Percentiles rank a stretch among this genome's conserved stretches.
Conservation (phyloP, 2,113 vertebrate species). For the Sminthopsis crassicaudata region DNA sequence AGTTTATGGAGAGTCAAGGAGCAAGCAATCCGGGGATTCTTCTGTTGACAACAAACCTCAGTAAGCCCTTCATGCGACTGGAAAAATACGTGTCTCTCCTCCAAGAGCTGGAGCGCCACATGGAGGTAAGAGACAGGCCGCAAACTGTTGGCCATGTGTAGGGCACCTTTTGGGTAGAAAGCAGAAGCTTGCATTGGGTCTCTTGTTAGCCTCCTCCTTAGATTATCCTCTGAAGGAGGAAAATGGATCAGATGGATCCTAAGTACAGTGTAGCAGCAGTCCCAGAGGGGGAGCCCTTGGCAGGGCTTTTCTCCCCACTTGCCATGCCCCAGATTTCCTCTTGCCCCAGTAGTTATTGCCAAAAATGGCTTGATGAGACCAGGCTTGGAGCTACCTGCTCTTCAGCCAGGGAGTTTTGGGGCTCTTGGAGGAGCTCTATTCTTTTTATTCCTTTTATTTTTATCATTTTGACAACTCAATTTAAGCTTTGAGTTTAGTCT, state of each 20-base stretch:
- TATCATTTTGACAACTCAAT: not conserved
- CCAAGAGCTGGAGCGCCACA: slow-evolving; percentile 96
- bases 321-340: not conserved
- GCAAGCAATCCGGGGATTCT: slow-evolving; percentile 91
- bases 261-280: not conserved
- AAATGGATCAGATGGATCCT: not conserved
- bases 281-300: not conserved
- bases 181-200: not conserved
- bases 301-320: not conserved
- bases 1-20: slow-evolving; percentile 97
- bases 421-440: not conserved
- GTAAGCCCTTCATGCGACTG: slow-evolving; percentile 97
- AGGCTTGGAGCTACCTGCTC: not conserved
- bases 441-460: not conserved
- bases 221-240: not conserved
- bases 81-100: slow-evolving; percentile 96
- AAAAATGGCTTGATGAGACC: not conserved
- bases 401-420: not conserved
- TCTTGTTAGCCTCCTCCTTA: not conserved
- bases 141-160: not conserved
- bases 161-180: not conserved
- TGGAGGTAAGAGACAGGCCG: slow-evolving; percentile 90
- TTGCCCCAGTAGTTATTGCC: not conserved
- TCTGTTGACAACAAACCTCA: slow-evolving; percentile 96
- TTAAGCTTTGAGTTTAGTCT: not conserved